A percentile compares a stretch with the other conserved stretches of the same genome.
phyloP scores from a whole-genome alignment of 2,797 vertebrate species.

The Enteromius thamalakanensis region DNA sequence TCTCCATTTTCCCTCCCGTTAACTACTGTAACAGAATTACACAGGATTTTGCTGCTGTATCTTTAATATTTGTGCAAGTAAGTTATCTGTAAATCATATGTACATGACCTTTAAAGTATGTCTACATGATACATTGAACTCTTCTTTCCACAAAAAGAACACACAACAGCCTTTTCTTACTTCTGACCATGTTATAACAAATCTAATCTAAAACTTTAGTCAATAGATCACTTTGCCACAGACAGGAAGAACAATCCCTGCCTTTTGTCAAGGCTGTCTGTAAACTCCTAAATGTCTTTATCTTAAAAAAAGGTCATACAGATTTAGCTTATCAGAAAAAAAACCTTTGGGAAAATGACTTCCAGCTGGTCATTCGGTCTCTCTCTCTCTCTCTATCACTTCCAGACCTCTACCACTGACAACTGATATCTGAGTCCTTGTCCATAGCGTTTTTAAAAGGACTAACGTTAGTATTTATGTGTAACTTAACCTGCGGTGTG shows the following conservation, averaged over 20 bases:
- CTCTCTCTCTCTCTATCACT: neutral
- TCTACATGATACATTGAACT: neutral
- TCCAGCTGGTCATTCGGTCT: neutral
- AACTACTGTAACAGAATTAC: conserved; percentile 34
- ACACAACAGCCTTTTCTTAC: neutral
- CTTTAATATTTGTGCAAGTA: neutral
- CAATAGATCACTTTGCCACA: neutral
- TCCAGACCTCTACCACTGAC: neutral
- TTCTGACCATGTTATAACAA: neutral
- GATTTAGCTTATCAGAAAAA: conserved; percentile 15
- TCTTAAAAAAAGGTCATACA: conserved; percentile 8
- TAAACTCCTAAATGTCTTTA: conserved; percentile 7
- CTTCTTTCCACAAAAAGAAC: neutral
- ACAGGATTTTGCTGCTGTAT: neutral
- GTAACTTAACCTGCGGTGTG: neutral
- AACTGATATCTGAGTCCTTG: neutral
- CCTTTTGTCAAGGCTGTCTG: conserved; percentile 1
- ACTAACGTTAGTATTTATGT: neutral
- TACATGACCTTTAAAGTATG: neutral
- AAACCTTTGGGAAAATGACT: neutral
- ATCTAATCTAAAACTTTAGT: neutral
- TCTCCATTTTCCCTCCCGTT: neutral
- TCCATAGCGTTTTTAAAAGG: neutral
- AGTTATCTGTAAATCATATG: neutral
- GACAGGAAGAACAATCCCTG: conserved; percentile 3